phyloP scores from a whole-genome alignment of 2,797 vertebrate species.

The Ispidina picta region DNA sequence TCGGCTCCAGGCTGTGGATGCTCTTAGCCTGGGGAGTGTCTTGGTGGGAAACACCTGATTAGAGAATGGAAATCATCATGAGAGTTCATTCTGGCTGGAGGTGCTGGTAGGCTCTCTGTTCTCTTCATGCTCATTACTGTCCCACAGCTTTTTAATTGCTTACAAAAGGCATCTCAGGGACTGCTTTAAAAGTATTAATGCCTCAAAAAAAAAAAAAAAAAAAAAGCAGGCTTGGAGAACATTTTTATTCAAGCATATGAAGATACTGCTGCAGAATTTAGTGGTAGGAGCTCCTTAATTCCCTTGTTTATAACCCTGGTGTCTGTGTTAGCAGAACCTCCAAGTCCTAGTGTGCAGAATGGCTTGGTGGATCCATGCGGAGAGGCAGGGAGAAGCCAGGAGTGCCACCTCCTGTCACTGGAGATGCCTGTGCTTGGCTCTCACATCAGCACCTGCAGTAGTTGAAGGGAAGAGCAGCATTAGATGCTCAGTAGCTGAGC shows the following conservation, averaged over 20 bases:
- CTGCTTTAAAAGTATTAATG: not conserved
- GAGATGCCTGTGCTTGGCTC: too few relatives aligned
- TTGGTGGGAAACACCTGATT: not conserved
- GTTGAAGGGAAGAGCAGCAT: too few relatives aligned
- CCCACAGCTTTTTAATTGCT: not conserved
- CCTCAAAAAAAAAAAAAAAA: not conserved
- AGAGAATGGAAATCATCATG: not conserved
- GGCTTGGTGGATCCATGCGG: fast-evolving
- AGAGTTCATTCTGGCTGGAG: not conserved
- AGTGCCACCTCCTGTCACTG: not conserved
- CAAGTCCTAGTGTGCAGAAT: fast-evolving
- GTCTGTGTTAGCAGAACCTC: not conserved
- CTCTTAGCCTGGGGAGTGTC: not conserved
- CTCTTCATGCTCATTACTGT: not conserved
- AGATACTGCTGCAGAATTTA: not conserved
- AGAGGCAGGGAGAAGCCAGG: not conserved
- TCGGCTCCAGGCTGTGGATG: not conserved
- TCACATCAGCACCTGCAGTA: too few relatives aligned
- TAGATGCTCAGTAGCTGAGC: too few relatives aligned
- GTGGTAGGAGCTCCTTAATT: fast-evolving
- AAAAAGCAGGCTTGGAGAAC: not conserved
- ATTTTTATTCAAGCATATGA: not conserved
- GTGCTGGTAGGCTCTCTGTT: not conserved
- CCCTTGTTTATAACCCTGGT: fast-evolving
- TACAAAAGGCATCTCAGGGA: not conserved